Evolutionary conservation across 2,113 vertebrate genomes (phyloP).

Genomic region (Centropristis striata): DNA sequence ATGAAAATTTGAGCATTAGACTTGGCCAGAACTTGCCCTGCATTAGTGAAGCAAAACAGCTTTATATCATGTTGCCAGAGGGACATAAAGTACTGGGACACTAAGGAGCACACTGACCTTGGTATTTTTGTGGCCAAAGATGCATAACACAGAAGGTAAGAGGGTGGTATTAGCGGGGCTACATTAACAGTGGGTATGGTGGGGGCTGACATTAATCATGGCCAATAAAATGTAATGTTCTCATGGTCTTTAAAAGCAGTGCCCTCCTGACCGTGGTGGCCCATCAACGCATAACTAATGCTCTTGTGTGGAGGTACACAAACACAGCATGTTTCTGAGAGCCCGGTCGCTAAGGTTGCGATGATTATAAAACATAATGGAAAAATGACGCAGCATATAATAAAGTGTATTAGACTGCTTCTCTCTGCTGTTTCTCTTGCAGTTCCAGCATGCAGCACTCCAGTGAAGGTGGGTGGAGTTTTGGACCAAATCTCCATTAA

Average conservation of each 20-base stretch:
- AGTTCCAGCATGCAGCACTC: not conserved
- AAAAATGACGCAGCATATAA: not conserved
- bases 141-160: not conserved
- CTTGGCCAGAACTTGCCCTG: not conserved
- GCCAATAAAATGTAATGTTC: slow-evolving; percentile 3
- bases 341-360: not conserved
- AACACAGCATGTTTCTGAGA: not conserved
- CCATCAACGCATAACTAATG: not conserved
- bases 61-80: not conserved
- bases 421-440: not conserved
- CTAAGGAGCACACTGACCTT: not conserved
- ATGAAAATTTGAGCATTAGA: not conserved
- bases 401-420: slow-evolving; percentile 3
- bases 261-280: not conserved
- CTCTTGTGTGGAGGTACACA: not conserved
- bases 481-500: not conserved
- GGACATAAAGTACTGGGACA: not conserved
- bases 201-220: not conserved
- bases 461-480: too few species aligned
- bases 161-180: not conserved
- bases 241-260: slow-evolving; percentile 13
- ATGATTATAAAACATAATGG: not conserved
- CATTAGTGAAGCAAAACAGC: not conserved
- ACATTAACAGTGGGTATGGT: not conserved
- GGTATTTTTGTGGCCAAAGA: not conserved